These are phyloP conservation scores for Ranitomeya imitator DNA, from an alignment of 2,113 vertebrate genomes.

Conservation along the genomic window DNA sequence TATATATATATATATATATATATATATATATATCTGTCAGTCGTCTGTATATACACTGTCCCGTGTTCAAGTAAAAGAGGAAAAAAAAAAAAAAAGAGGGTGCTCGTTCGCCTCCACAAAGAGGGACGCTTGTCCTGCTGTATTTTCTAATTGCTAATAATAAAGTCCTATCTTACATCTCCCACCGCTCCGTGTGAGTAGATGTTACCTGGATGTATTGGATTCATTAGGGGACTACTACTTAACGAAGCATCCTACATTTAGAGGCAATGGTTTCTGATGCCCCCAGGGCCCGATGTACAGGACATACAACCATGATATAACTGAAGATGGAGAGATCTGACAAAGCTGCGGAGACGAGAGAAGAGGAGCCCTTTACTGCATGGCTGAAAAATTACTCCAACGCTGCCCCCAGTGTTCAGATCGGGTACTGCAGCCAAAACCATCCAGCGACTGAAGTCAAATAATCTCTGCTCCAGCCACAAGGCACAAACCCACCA, in stretches of 20 bases:
- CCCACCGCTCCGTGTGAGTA: no score
- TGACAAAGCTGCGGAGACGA: neutral
- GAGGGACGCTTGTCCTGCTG: neutral
- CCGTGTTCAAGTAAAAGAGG: no score
- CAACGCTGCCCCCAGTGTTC: slow-evolving; percentile 7
- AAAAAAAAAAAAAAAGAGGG: neutral
- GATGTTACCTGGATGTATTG: no score
- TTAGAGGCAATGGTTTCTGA: neutral
- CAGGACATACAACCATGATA: neutral
- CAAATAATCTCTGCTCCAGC: neutral
- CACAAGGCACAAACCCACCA: no score
- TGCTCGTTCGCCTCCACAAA: neutral
- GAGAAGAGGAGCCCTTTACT: neutral
- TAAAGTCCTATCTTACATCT: no score
- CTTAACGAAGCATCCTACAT: no score
- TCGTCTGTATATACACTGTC: no score
- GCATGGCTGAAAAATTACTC: neutral
- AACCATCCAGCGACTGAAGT: neutral
- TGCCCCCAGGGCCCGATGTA: neutral
- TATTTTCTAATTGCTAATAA: no score
- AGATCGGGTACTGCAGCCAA: neutral
- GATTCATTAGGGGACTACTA: no score
- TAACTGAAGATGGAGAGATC: neutral
- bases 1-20: no score
- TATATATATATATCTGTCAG: no score